Percentiles rank a stretch among this genome's conserved stretches.
These are phyloP conservation scores for Platycheirus rosarum DNA, from an alignment of 2,888 invertebrate species.

Conservation along the genomic window DNA sequence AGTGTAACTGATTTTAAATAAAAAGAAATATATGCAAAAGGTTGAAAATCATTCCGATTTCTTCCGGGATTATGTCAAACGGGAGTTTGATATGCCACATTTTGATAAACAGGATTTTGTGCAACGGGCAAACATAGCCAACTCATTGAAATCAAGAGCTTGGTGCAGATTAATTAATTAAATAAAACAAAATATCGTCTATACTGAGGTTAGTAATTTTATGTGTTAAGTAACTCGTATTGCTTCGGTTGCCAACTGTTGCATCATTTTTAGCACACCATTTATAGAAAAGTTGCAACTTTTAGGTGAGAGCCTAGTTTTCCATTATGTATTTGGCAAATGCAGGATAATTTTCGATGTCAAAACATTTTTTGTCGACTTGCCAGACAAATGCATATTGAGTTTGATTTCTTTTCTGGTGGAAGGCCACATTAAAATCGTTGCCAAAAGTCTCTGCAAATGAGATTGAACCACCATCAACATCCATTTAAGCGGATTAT, in stretches of 20 bases:
- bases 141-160: no score
- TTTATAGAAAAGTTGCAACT: slow-evolving; percentile 2
- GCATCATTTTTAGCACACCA: slow-evolving; percentile 18
- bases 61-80: no score
- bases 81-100: no score
- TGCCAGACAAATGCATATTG: slow-evolving; percentile 26
- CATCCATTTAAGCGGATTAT: slow-evolving; percentile 2
- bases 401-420: slow-evolving; percentile 30
- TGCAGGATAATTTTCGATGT: slow-evolving; percentile 22
- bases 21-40: no score
- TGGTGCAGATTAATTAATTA: no score
- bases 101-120: no score
- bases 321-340: slow-evolving; percentile 16
- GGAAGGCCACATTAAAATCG: slow-evolving; percentile 14
- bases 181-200: no score
- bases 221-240: no score
- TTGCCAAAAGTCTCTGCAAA: slow-evolving; percentile 19
- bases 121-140: no score
- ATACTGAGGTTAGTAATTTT: no score
- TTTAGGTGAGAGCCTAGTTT: slow-evolving; percentile 26
- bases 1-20: no score
- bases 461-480: slow-evolving; percentile 29
- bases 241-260: slow-evolving; percentile 15
- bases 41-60: no score
- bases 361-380: slow-evolving; percentile 30